Evolutionary conservation across 1,140 invertebrate genomes (phyloP), one percentile per base, ranked within the genome.

Genomic region (Aphaenogaster rudis): DNA sequence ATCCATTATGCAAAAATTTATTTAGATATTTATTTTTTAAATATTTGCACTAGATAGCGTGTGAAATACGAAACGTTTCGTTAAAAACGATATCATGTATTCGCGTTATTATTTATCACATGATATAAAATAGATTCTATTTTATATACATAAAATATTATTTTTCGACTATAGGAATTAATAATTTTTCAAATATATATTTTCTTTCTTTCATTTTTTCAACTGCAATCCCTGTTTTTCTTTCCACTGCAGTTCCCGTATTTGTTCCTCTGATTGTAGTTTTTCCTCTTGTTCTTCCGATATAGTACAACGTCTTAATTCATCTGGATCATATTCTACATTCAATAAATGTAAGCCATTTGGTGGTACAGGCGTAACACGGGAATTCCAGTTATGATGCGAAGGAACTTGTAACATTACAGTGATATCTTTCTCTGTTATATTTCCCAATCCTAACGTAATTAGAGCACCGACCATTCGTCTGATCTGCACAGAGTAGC

Each of bases 351-450:
- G 98, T 4, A 98, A 95, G 39, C 97, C 97, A 91, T 96, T 91
- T 0, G 97, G 95, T 6, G 97, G 96, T n/a, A 95, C 96, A 45
- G 95, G 88, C 3, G 88, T 85, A 79, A 97, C 93, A 69, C 92
- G 93, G 2, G 91, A 76, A 90, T 96, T 92, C 97, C 97, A 98
- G 78, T 96, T 97, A n/a, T 97, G 88, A 91, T 96, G 96, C 0
- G 96, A 97, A 0, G 98, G 97, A 86, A 98, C 95, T 93, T 97
- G 96, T 66, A 98, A 94, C 97, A 98, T 97, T 88, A 96, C 95
- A 88, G 96, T 96, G 48, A 98, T 95, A 89, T 97, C 96, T 86
- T 96, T 95, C 77, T 96, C 94, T 42, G 96, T 95, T 66, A 98
- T 94, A 87, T 94, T 95, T 28, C 96, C 96, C 81, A 92, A 92